Evolutionary conservation across 2,113 vertebrate species (phyloP).

Genomic region (Scopus umbretta): DNA sequence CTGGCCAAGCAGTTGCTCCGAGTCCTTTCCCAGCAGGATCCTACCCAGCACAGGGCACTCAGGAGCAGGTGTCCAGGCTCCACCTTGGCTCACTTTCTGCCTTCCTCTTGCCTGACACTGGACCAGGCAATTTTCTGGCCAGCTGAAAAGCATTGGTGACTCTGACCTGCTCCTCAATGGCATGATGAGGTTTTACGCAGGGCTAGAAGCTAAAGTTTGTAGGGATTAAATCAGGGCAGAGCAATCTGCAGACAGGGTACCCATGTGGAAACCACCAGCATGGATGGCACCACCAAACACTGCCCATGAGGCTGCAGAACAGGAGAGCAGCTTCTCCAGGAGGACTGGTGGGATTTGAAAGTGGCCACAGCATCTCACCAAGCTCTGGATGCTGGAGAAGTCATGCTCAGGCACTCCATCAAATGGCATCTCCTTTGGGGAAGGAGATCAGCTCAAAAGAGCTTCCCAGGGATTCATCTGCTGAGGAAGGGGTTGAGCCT

Average conservation of each 20-base stretch:
- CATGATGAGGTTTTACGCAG: neutral
- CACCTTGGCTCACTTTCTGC: neutral
- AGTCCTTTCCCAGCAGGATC: neutral
- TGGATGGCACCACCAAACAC: neutral
- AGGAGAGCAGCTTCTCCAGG: neutral
- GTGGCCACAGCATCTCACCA: neutral
- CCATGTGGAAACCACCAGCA: neutral
- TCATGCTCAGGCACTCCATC: neutral
- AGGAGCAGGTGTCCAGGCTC: neutral
- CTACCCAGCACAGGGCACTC: neutral
- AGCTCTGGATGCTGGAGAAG: neutral
- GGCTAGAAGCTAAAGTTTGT: neutral
- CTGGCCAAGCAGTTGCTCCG: neutral
- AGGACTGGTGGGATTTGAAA: neutral
- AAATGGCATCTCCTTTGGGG: accelerated
- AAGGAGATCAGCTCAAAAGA: neutral
- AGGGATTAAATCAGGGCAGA: neutral
- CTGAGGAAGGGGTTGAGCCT: neutral
- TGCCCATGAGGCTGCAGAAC: neutral
- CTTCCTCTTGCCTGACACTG: neutral
- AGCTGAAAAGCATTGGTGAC: neutral
- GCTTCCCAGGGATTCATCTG: neutral
- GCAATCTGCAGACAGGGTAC: neutral
- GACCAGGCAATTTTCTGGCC: neutral
- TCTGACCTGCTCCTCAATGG: neutral